Evolutionary conservation across 2,888 invertebrate genomes (phyloP).

Genomic region (Criorhina ranunculi): DNA sequence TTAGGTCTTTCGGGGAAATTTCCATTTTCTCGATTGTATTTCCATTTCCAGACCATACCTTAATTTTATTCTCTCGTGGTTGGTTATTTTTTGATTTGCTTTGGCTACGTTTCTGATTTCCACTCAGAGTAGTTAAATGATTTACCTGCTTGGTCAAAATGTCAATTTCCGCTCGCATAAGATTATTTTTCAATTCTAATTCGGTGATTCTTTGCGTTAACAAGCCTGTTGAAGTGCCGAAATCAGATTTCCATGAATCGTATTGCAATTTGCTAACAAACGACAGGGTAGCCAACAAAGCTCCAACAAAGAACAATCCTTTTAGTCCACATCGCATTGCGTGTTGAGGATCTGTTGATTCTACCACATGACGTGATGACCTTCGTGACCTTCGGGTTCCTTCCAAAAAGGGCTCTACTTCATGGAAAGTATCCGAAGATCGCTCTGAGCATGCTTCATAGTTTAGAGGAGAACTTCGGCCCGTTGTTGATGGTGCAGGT

Average conservation of each 20-base stretch:
- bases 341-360: constrained; percentile 28
- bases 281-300: constrained; percentile 79
- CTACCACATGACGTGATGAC: constrained; percentile 31
- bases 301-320: constrained; percentile 80
- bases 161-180: constrained; percentile 83
- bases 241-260: constrained; percentile 79
- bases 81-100: constrained; percentile 51
- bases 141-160: constrained; percentile 82
- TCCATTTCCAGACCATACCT: constrained; percentile 81
- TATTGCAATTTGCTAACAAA: constrained; percentile 80
- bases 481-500: constrained; percentile 4
- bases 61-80: constrained; percentile 78
- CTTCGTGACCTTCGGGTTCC: constrained; percentile 16
- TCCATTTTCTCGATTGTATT: constrained; percentile 78
- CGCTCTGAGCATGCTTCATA: constrained; percentile 55
- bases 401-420: constrained; percentile 47
- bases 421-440: constrained; percentile 50
- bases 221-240: constrained; percentile 69
- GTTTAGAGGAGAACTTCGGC: not conserved
- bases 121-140: constrained; percentile 79
- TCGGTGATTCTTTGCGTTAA: constrained; percentile 79
- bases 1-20: constrained; percentile 79
- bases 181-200: constrained; percentile 82
- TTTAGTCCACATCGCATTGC: constrained; percentile 78
- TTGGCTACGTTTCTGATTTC: constrained; percentile 44